Conservation (phyloP, 1,140 invertebrate species). For the Magallana ariakensis region DNA sequence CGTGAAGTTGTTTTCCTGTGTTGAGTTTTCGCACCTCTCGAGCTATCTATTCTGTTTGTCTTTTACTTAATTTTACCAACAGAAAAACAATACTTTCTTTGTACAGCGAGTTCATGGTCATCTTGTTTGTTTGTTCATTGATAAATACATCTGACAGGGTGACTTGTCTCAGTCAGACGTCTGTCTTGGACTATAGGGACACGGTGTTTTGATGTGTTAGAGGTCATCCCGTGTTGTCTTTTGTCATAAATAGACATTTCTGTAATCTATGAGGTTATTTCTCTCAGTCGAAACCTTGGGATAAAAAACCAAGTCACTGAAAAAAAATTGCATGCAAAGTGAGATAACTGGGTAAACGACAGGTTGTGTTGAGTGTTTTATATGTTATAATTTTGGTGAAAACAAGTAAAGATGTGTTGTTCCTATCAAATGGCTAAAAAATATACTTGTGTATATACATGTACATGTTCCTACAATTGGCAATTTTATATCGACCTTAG, state of each 20-base stretch:
- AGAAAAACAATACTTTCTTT: neutral
- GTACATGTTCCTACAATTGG: too few relatives aligned
- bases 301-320: too few relatives aligned
- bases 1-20: neutral
- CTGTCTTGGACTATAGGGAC: neutral
- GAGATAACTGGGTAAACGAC: too few relatives aligned
- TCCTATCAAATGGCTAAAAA: too few relatives aligned
- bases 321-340: too few relatives aligned
- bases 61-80: neutral
- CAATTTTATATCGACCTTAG: too few relatives aligned
- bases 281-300: too few relatives aligned
- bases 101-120: slow-evolving; percentile 6
- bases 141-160: neutral
- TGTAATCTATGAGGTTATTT: too few relatives aligned
- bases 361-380: too few relatives aligned
- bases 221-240: neutral
- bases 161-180: neutral
- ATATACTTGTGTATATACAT: too few relatives aligned
- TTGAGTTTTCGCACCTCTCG: neutral
- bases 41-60: neutral
- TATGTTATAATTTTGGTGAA: too few relatives aligned
- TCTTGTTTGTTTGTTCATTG: neutral
- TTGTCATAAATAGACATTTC: neutral
- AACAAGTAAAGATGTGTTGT: too few relatives aligned
- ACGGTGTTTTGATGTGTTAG: slow-evolving; percentile 6